Conservation (phyloP, 2,113 vertebrate species). For the Erythrocebus patas region DNA sequence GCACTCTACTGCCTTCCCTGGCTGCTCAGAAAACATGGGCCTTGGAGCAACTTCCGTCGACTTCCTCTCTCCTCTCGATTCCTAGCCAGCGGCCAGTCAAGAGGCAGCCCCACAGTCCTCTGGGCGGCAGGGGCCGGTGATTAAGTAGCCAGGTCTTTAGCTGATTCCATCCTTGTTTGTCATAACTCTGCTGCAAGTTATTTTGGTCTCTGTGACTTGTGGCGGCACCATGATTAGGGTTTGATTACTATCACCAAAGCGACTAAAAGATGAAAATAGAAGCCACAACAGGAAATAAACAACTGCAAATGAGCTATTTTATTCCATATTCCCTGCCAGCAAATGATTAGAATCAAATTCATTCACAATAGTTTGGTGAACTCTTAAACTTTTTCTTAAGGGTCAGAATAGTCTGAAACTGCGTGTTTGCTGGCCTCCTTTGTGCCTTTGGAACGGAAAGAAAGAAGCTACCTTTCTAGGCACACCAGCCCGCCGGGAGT, state of each 20-base stretch:
- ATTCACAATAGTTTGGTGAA: slow-evolving; percentile 70
- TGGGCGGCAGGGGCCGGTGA: background rate
- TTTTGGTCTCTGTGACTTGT: slow-evolving; percentile 71
- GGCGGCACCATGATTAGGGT: slow-evolving; percentile 57
- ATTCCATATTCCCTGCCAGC: slow-evolving; percentile 58
- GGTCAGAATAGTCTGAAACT: slow-evolving; percentile 31
- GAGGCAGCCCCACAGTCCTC: background rate
- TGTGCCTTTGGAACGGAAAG: background rate
- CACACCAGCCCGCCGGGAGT: background rate
- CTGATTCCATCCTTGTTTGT: slow-evolving; percentile 62
- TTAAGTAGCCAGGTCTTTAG: slow-evolving; percentile 59
- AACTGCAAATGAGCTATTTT: slow-evolving; percentile 64
- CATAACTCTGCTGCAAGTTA: background rate
- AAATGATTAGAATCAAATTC: slow-evolving; percentile 65
- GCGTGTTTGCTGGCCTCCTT: background rate
- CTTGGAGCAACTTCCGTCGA: background rate
- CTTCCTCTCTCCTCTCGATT: background rate
- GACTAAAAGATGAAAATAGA: slow-evolving; percentile 69
- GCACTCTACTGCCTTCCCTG: background rate
- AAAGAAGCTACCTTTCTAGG: slow-evolving; percentile 35
- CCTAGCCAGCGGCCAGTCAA: background rate
- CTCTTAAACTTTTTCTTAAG: slow-evolving; percentile 46
- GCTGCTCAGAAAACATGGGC: background rate
- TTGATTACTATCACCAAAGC: slow-evolving; percentile 49
- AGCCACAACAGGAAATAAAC: slow-evolving; percentile 76